Evolutionary conservation across 2,113 vertebrate species (phyloP).

Genomic region (Pelodiscus sinensis): DNA sequence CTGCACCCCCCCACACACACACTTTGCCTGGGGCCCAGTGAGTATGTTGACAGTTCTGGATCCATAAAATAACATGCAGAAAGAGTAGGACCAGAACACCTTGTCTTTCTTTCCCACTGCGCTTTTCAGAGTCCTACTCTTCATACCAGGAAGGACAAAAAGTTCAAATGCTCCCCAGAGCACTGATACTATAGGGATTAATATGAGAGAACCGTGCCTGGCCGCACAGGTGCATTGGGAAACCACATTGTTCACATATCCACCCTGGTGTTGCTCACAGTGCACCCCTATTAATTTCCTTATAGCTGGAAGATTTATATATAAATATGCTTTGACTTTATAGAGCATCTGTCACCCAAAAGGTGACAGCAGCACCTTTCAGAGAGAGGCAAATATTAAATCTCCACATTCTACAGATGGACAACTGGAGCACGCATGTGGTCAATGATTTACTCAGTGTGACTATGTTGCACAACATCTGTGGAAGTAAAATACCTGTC

Average conservation of each 20-base stretch:
- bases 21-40: no score
- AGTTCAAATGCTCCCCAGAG: background rate
- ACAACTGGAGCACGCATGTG: background rate
- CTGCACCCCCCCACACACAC: no score
- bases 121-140: background rate
- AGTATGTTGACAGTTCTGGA: no score
- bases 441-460: background rate
- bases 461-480: background rate
- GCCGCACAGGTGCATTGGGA: background rate
- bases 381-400: background rate
- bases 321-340: background rate
- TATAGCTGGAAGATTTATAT: background rate
- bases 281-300: fast-evolving
- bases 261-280: background rate
- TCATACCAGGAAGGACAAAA: fast-evolving
- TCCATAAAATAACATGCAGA: background rate
- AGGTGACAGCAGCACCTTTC: background rate
- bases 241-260: background rate
- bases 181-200: background rate
- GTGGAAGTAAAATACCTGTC: background rate
- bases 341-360: background rate
- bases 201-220: background rate
- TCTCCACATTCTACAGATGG: background rate
- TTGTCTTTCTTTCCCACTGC: background rate
- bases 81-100: background rate